Conservation (phyloP, 2,113 vertebrate genomes). For the Balaeniceps rex region DNA sequence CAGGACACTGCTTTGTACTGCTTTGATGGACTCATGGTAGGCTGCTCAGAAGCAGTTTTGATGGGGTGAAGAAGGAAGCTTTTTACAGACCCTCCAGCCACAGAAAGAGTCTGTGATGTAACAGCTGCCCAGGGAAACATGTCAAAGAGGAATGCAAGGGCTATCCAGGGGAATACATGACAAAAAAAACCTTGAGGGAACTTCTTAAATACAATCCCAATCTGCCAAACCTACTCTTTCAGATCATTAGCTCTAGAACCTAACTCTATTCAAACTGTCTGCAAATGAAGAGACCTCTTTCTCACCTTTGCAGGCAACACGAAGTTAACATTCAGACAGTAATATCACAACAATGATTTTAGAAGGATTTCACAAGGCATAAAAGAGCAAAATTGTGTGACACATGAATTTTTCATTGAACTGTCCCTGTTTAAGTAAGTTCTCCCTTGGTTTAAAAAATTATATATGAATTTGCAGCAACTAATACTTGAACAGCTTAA, state of each 20-base stretch:
- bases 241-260: neutral
- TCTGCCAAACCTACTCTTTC: neutral
- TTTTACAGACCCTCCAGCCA: neutral
- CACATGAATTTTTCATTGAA: neutral
- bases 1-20: neutral
- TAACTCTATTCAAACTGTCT: neutral
- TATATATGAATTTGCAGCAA: neutral
- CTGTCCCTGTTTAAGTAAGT: neutral
- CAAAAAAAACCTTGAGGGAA: accelerated
- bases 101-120: neutral
- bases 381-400: neutral
- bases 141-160: neutral
- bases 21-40: neutral
- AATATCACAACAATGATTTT: neutral
- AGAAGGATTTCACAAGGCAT: neutral
- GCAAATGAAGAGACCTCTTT: neutral
- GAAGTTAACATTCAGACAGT: neutral
- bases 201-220: neutral
- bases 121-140: neutral
- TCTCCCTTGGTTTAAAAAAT: neutral
- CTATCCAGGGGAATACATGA: neutral
- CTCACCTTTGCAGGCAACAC: accelerated
- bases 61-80: neutral
- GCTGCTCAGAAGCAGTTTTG: neutral
- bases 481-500: neutral